Evolutionary conservation across 2,888 invertebrate species (phyloP).

Genomic region (Rotaria socialis): DNA sequence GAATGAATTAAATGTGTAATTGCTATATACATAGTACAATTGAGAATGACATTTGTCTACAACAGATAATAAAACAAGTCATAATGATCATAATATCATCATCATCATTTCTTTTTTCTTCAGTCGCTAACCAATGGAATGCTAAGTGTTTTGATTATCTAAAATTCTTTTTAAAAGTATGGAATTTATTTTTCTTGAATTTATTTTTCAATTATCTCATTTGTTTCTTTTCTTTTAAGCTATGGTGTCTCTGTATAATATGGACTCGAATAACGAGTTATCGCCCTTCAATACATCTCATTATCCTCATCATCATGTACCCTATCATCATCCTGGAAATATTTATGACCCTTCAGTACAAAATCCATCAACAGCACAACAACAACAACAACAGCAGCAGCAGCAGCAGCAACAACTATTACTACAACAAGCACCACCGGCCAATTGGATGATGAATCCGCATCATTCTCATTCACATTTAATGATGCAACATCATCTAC

Average conservation of each 20-base stretch:
- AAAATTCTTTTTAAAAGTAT: slow-evolving; percentile 10
- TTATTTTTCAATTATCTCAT: not conserved
- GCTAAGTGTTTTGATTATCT: slow-evolving; percentile 15
- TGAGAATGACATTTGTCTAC: not conserved
- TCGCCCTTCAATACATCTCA: not conserved
- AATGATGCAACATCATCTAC: slow-evolving; percentile 32
- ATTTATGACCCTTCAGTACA: not conserved
- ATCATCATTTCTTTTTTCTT: not conserved
- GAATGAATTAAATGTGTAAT: slow-evolving; percentile 3
- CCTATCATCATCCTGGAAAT: slow-evolving; percentile 23
- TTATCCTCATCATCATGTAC: slow-evolving; percentile 15
- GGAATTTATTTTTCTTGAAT: not conserved
- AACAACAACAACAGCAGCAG: not conserved
- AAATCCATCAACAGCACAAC: not conserved
- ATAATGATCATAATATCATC: not conserved
- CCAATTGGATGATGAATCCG: slow-evolving; percentile 19
- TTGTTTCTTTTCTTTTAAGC: not conserved
- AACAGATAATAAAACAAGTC: not conserved
- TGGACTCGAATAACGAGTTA: slow-evolving; percentile 16
- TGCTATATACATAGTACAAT: slow-evolving; percentile 7
- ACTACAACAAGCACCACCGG: not conserved
- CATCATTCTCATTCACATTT: not conserved
- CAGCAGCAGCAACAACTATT: not conserved
- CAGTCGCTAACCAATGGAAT: slow-evolving; percentile 7
- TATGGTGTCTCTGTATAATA: slow-evolving; percentile 21